These are phyloP conservation scores for Athripsodes cinereus DNA, from an alignment of 2,888 invertebrate species.

Conservation along the genomic window DNA sequence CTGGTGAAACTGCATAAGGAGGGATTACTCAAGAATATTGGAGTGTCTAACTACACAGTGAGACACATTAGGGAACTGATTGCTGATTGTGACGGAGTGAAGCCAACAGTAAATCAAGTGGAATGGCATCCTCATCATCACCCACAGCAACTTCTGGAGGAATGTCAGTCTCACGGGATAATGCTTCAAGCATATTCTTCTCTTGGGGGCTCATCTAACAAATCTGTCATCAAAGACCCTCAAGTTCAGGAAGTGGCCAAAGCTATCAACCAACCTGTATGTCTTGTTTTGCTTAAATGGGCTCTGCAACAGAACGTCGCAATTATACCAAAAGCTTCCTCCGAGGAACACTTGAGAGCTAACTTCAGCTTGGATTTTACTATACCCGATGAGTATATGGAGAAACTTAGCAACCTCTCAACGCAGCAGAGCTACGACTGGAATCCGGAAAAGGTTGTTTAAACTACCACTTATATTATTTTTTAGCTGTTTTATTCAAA, in stretches of 20 bases:
- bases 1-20: constrained; percentile 58
- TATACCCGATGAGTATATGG: constrained; percentile 50
- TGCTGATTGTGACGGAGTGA: constrained; percentile 44
- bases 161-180: constrained; percentile 60
- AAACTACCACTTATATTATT: neutral
- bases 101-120: constrained; percentile 72
- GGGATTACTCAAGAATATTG: constrained; percentile 60
- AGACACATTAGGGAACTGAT: constrained; percentile 62
- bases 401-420: constrained; percentile 39
- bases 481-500: no score
- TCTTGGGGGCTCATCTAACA: constrained; percentile 55
- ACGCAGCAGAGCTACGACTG: constrained; percentile 49
- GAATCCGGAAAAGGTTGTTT: constrained; percentile 49
- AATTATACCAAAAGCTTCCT: constrained; percentile 60
- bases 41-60: constrained; percentile 75
- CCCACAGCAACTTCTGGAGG: constrained; percentile 55
- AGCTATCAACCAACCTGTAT: constrained; percentile 51
- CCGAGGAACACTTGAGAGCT: constrained; percentile 49
- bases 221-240: constrained; percentile 52
- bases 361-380: constrained; percentile 56
- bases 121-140: constrained; percentile 75
- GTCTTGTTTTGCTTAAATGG: constrained; percentile 70
- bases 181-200: constrained; percentile 76
- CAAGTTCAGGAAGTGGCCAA: constrained; percentile 53
- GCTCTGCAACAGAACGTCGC: constrained; percentile 66